Evolutionary conservation across 2,797 vertebrate species (phyloP).

Genomic region (Darevskia nairensis): DNA sequence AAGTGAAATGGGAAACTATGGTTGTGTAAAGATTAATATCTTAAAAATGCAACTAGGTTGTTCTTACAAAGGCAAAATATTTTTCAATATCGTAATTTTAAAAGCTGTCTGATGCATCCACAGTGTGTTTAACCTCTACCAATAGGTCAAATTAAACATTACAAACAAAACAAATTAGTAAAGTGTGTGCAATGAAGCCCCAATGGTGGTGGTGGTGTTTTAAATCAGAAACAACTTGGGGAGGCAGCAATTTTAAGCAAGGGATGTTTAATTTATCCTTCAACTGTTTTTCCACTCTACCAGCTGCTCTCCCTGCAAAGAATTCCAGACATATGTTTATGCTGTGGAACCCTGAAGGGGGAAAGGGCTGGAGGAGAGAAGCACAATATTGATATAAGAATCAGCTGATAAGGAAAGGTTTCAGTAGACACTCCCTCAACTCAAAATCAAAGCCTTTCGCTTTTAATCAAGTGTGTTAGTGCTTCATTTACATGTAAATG

Average conservation of each 20-base stretch:
- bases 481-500: neutral
- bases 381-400: neutral
- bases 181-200: neutral
- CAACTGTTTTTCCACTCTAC: neutral
- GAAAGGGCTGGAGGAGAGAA: no score
- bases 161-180: neutral
- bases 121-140: neutral
- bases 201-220: no score
- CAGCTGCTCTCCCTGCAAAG: neutral
- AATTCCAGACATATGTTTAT: neutral
- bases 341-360: neutral
- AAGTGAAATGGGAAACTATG: neutral
- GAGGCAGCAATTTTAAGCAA: neutral
- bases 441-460: neutral
- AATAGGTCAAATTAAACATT: neutral
- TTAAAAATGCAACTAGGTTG: no score
- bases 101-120: neutral
- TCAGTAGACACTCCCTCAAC: neutral
- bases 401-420: neutral
- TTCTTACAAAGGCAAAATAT: neutral
- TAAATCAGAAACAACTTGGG: neutral
- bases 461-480: neutral
- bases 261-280: neutral
- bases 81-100: neutral
- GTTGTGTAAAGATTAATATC: no score